Percentiles rank a stretch among this genome's conserved stretches.
These are phyloP conservation scores for Tetheella fluctuosa DNA, from an alignment of 2,888 invertebrate genomes.

Conservation along the genomic window DNA sequence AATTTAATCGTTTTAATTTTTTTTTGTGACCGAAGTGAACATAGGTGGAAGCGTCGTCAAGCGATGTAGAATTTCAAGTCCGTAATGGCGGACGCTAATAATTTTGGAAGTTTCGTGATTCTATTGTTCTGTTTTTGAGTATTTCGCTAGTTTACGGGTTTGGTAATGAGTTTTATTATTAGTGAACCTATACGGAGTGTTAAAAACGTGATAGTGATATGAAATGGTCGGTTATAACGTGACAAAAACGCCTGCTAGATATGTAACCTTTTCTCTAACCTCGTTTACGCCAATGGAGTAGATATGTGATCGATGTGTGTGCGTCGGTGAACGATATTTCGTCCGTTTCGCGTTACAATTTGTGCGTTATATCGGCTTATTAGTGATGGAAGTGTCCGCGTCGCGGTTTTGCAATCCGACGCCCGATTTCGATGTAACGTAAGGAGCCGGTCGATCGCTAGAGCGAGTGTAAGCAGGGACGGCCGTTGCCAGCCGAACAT, in stretches of 20 bases:
- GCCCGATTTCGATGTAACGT: conserved; percentile 84
- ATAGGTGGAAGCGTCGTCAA: conserved; percentile 82
- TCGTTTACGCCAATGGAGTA: conserved; percentile 90
- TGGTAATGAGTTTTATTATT: conserved; percentile 69
- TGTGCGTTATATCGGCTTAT: conserved; percentile 71
- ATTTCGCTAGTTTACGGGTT: conserved; percentile 60
- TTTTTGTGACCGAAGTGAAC: conserved; percentile 78
- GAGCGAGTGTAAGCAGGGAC: conserved; percentile 86
- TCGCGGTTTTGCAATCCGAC: conserved; percentile 82
- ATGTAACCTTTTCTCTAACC: conserved; percentile 90
- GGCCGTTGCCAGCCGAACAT: conserved; percentile 87
- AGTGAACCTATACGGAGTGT: conserved; percentile 70
- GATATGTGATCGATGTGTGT: conserved; percentile 90
- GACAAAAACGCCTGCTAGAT: conserved; percentile 84
- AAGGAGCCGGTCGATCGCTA: conserved; percentile 83
- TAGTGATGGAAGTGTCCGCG: conserved; percentile 84
- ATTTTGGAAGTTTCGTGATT: conserved; percentile 83
- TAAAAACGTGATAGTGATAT: conserved; percentile 76
- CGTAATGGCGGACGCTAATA: conserved; percentile 84
- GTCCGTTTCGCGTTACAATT: conserved; percentile 79
- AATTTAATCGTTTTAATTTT: conserved; percentile 54
- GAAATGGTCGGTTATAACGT: conserved; percentile 79
- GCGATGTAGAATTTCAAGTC: conserved; percentile 79
- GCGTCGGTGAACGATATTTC: conserved; percentile 87
- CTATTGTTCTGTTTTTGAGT: conserved; percentile 80